Base-by-base conservation (phyloP, 1,140 invertebrate genomes). In the Mactra quadrangularis region DNA sequence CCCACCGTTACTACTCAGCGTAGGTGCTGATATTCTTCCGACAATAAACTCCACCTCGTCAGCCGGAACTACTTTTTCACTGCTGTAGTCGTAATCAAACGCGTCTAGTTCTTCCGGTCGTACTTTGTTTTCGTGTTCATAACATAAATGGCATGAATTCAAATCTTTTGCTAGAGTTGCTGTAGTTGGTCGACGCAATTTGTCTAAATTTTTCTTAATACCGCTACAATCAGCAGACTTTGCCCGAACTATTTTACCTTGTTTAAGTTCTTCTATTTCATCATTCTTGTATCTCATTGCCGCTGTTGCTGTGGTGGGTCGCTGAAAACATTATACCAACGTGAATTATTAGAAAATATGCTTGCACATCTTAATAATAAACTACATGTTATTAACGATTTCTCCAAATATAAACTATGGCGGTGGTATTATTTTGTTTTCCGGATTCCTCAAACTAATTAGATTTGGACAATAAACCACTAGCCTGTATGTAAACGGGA, bases 131-230 rank as follows among this genome's bases (percentile, higher is more conserved):
- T 83, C 79, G 55, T 87, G 86, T 38, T 87, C 86, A 66, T 85
- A 87, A 52, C 87, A 88, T 45, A 88, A 57, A 75, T 88, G 87
- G 68, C 87, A 88, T 41, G 81, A 57, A 38, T 78, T 82, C 11
- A 86, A 9, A n/a, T 62, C 78, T 60, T 88, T 88, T 0, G 87
- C 87, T 31, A 84, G 74, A 3, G 85, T 86, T 53, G 87, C 87
- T 11, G 87, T 88, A 29, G 87, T 88, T 31, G 87, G 87, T 22
- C 87, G 66, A 25, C 81, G 77, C n/a, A 86, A 53, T 38, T 86
- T 76, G 15, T 47, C 64, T 2, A 88, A 29, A 29, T 52, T 47
- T 74, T 88, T 88, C 31, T 38, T 41, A 4, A 52, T 66, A 6
- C 50, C 66, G 47, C 81, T 45, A 19, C 52, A 71, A 33, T 71